Conservation (phyloP, 2,888 invertebrate species). For the Lamellibrachia columna region DNA sequence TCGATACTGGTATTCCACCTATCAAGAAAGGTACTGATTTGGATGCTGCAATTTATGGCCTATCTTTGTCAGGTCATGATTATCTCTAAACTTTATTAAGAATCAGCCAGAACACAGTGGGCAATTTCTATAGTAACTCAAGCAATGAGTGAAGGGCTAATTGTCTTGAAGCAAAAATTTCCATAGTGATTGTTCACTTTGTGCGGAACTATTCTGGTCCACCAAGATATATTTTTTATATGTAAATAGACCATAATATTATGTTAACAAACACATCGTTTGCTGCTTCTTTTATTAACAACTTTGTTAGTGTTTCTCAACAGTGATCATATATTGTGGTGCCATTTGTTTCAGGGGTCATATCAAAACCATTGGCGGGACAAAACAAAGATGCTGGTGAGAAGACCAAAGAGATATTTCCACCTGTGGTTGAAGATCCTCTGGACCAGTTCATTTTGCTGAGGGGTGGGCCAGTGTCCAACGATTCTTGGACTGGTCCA, state of each 20-base stretch:
- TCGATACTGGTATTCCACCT: neutral
- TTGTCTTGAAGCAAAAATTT: no score
- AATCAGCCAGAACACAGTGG: neutral
- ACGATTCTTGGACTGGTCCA: conserved; percentile 3
- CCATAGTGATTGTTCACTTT: no score
- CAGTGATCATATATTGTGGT: no score
- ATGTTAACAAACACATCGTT: no score
- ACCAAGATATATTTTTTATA: no score
- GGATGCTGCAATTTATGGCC: neutral
- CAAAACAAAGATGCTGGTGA: neutral
- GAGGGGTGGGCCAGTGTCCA: conserved; percentile 1
- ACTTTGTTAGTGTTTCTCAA: no score
- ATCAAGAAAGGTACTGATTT: neutral
- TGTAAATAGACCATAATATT: no score
- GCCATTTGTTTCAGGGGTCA: neutral
- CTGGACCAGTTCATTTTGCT: conserved; percentile 11
- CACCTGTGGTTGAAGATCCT: neutral
- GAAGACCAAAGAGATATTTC: neutral
- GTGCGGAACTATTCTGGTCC: no score
- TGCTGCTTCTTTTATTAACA: no score
- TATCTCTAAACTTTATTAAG: neutral
- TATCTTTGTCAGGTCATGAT: neutral
- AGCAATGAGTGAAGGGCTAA: no score
- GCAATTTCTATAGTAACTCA: no score
- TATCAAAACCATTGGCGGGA: neutral